A percentile compares a stretch with the other conserved stretches of the same genome.
These are phyloP conservation scores for Petrolisthes cinctipes DNA, from an alignment of 2,888 invertebrate genomes.

Conservation along the genomic window DNA sequence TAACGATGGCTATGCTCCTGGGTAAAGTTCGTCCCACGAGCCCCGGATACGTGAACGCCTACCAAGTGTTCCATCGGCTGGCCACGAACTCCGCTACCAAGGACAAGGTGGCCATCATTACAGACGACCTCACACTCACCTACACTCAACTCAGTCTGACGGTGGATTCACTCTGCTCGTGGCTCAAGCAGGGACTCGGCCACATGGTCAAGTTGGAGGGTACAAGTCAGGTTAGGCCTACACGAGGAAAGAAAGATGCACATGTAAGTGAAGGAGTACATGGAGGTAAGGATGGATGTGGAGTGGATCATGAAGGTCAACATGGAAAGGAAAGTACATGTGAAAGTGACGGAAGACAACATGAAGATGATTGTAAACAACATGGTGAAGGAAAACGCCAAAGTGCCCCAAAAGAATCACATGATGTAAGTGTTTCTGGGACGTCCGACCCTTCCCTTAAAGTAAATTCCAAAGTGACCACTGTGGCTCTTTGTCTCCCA, in stretches of 20 bases:
- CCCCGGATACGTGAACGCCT: neutral
- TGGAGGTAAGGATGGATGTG: too few species aligned
- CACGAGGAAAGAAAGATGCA: too few species aligned
- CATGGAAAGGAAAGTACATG: neutral
- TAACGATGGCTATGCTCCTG: constrained; percentile 48
- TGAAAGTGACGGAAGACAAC: neutral
- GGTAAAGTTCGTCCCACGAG: constrained; percentile 20
- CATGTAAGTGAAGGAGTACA: too few species aligned
- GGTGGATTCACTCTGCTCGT: constrained; percentile 39
- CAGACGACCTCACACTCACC: constrained; percentile 28
- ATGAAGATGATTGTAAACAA: neutral
- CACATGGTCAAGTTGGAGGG: neutral
- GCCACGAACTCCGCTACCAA: constrained; percentile 26
- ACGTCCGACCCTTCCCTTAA: neutral
- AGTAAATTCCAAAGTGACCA: neutral
- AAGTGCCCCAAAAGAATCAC: neutral
- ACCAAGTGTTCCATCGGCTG: constrained; percentile 44
- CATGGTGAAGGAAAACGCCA: neutral
- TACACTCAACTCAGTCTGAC: constrained; percentile 24
- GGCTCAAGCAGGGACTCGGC: constrained; percentile 21
- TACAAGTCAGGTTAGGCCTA: neutral
- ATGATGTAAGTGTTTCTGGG: neutral
- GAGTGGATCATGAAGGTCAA: neutral
- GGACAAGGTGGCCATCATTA: constrained; percentile 39
- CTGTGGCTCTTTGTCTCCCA: constrained; percentile 49